Base-by-base conservation (phyloP, 2,113 vertebrate genomes). In the Brachionichthys hirsutus region DNA sequence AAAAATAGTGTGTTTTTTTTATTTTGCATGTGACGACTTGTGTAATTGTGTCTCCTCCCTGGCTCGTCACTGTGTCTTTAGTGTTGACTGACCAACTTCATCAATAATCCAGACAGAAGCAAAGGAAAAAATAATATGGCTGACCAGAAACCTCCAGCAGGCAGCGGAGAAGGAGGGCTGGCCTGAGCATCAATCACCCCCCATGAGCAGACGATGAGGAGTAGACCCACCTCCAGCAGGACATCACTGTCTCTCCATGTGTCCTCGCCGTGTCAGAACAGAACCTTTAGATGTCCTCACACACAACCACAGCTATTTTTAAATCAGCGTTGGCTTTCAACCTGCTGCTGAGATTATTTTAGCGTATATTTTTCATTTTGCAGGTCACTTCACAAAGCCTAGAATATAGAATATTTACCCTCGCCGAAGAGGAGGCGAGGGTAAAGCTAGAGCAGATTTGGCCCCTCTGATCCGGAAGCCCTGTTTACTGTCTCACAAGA, bases 91-190 rank as follows among this genome's bases (percentile, higher is more conserved):
- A 56, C 50, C 57, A 41, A 24, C 43, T 54, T 58, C 62, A 67
- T 62, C 62, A 77, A 67, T 67, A 62, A 67, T 57, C 57, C 45
- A 67, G 11, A 43, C 22, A 12, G 47, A 61, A 42, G 43, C 62
- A 52, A 30, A 47, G 41, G 55, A 46, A 30, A n/a, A n/a, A n/a
- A n/a, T n/a, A 47, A 35, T 56, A 54, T 51, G 63, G 54, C 51
- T 46, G 48, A 67, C 55, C 65, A 67, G 0, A 42, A 15, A 14
- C 12, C 2, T 24, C 12, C 15, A 19, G 18, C 1, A 3, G n/a
- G 12, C 13, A 9, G 36, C 34, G 22, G n/a, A 12, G 20, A 15
- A 46, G 22, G 55, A 56, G 56, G 47, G 5, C 9, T 4, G 3
- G 14, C 38, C 11, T 40, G 14, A 60, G 30, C 35, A 60, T 38